Percentiles rank a stretch among this genome's conserved stretches.
phyloP scores from a whole-genome alignment of 2,797 vertebrate genomes.

The Scolopax rusticola region DNA sequence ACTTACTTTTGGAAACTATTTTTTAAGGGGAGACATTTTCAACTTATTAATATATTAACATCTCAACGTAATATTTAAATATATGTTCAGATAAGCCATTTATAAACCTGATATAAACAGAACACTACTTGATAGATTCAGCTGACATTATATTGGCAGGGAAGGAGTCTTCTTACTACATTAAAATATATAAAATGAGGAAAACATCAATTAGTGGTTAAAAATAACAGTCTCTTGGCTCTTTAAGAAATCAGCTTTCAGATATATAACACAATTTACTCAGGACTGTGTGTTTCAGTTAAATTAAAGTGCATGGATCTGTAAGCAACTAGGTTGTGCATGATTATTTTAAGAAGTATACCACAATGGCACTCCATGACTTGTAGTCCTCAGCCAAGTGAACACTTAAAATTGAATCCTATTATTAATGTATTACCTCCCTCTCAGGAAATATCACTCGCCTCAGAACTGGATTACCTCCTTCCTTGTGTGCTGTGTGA shows the following conservation, averaged over 20 bases:
- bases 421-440: background rate
- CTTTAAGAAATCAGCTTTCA: slow-evolving; percentile 22
- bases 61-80: background rate
- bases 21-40: background rate
- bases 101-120: background rate
- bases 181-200: background rate
- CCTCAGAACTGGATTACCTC: background rate
- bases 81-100: background rate
- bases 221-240: slow-evolving; percentile 9
- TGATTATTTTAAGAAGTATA: slow-evolving; percentile 9
- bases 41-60: slow-evolving; percentile 12
- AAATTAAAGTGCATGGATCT: background rate
- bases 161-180: slow-evolving; percentile 1
- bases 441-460: background rate
- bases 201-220: slow-evolving; percentile 32
- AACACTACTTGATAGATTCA: background rate
- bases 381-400: slow-evolving; percentile 12
- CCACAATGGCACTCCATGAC: background rate
- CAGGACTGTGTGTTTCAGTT: background rate
- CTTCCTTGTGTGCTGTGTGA: background rate
- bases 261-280: background rate
- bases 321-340: background rate
- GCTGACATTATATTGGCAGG: background rate
- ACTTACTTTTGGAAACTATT: background rate
- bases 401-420: background rate